Evolutionary conservation across 1,140 invertebrate genomes (phyloP).

Genomic region (Aphis gossypii): DNA sequence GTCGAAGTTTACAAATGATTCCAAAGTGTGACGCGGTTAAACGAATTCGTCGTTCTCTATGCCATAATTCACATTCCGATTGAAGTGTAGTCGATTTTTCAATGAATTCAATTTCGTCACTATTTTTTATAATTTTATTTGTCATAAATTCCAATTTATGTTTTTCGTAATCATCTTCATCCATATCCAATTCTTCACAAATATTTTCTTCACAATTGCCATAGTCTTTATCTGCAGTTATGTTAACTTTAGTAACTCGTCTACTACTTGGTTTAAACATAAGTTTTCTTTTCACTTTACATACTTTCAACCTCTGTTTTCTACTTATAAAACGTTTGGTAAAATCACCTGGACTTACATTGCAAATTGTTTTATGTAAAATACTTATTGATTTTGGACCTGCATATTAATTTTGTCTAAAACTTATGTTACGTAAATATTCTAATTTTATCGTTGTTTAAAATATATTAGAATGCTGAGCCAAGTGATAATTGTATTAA

Average conservation of each 20-base stretch:
- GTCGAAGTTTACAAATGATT: background rate
- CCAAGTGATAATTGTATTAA: too few relatives aligned
- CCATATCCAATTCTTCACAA: slow-evolving; percentile 15
- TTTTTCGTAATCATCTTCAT: background rate
- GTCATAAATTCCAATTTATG: background rate
- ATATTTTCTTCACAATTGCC: background rate
- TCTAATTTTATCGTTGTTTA: too few relatives aligned
- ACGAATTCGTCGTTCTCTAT: background rate
- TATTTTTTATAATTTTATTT: too few relatives aligned
- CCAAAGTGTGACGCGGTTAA: background rate
- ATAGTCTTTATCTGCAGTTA: too few relatives aligned
- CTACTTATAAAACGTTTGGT: background rate
- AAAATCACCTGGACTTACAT: background rate
- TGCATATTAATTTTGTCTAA: background rate
- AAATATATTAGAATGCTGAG: too few relatives aligned
- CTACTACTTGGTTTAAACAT: too few relatives aligned
- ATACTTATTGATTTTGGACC: background rate
- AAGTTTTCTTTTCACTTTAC: too few relatives aligned
- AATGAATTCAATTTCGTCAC: too few relatives aligned
- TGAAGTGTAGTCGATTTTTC: background rate
- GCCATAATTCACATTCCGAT: background rate
- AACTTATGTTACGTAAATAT: too few relatives aligned
- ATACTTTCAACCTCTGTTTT: background rate
- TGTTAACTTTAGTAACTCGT: too few relatives aligned
- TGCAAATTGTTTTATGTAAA: background rate